Base-by-base conservation (phyloP, 2,888 invertebrate species). In the Fragum sueziense region DNA sequence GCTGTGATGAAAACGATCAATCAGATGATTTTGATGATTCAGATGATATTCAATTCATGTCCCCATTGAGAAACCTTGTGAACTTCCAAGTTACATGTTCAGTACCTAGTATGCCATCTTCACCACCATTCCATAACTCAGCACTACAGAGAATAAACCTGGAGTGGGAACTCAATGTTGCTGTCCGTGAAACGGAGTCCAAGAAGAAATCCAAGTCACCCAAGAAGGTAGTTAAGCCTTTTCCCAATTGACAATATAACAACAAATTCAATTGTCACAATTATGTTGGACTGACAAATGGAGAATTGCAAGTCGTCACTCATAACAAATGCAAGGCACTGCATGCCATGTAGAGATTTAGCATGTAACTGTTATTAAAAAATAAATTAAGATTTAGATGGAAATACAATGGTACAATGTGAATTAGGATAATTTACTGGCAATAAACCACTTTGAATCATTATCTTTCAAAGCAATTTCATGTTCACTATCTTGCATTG, bases 141-240 rank as follows among this genome's bases (percentile, higher is more conserved):
- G 33, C 62, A 14, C 22, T 86, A n/a, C 83, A 87, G 33, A 82
- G 80, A 25, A 76, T 88, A 52, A 88, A 88, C 62, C 37, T 79
- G 11, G 79, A 81, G 11, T 88, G 88, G 88, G 77, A 82, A 69
- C 68, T 85, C 17, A 82, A 84, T 22, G 59, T 82, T 4, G 65
- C 78, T 47, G 62, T 80, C 1, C 41, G 75, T n/a, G 25, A 47
- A 37, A 22, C 14, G n/a, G 17, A 75, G 11, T 52, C n/a, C 34
- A 34, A 65, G 37, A 70, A 67, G 52, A 62, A 54, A 20, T n/a
- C 22, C 17, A 11, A 70, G 3, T 54, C 74, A 17, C 22, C 51
- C n/a, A 84, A 82, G 62, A 81, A 78, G 82, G 82, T 82, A 80
- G 3, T n/a, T n/a, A n/a, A n/a, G n/a, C n/a, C n/a, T n/a, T n/a